phyloP scores from a whole-genome alignment of 2,113 vertebrate genomes.

The Amia ocellicauda region DNA sequence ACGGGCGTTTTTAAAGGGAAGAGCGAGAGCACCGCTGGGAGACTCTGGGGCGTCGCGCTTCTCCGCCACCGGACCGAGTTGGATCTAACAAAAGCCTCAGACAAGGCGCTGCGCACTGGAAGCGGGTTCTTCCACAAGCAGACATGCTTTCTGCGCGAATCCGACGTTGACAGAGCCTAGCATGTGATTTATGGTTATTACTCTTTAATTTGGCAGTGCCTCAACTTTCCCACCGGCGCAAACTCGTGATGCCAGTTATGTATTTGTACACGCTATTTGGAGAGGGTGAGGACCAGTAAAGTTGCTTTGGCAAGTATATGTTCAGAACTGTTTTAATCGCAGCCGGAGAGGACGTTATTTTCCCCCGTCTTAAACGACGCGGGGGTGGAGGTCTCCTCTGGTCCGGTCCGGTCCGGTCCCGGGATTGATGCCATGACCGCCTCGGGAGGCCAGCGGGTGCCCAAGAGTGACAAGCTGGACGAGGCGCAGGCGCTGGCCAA shows the following conservation, averaged over 20 bases:
- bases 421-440: slow-evolving; percentile 66
- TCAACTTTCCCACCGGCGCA: too few species aligned
- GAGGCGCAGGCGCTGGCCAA: slow-evolving; percentile 92
- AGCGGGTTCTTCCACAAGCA: neutral
- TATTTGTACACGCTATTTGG: too few species aligned
- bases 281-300: too few species aligned
- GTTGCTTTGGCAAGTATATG: too few species aligned
- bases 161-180: neutral
- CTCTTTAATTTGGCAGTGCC: too few species aligned
- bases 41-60: neutral
- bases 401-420: slow-evolving; percentile 21
- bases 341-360: neutral
- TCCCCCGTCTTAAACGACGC: neutral
- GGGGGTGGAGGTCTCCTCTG: slow-evolving; percentile 17
- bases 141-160: neutral
- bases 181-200: too few species aligned
- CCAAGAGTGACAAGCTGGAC: slow-evolving; percentile 85
- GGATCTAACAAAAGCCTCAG: neutral
- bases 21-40: neutral
- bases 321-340: neutral
- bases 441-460: slow-evolving; percentile 67
- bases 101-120: neutral
- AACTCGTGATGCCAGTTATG: too few species aligned
- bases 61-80: neutral
- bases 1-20: neutral